Conservation (phyloP, 2,888 invertebrate genomes). For the Coelogynopora nodosa region DNA sequence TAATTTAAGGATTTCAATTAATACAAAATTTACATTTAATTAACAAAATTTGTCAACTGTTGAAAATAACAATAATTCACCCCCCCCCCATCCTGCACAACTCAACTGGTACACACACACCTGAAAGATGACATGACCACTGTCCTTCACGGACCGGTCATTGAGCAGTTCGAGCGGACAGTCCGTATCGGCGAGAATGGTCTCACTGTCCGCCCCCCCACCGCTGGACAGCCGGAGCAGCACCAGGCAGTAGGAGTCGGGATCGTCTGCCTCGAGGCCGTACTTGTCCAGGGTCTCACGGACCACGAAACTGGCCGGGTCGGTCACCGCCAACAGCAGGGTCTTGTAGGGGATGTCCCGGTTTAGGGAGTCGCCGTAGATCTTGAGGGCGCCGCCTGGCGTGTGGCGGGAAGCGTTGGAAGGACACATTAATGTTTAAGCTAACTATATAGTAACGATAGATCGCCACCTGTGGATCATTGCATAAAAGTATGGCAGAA, state of each 20-base stretch:
- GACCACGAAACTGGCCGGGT: constrained; percentile 82
- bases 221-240: constrained; percentile 67
- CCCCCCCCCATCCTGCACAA: too few relatives aligned
- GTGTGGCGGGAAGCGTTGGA: constrained; percentile 81
- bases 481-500: too few relatives aligned
- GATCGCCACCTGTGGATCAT: too few relatives aligned
- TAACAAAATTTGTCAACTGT: too few relatives aligned
- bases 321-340: constrained; percentile 79
- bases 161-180: constrained; percentile 72
- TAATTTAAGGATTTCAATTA: too few relatives aligned
- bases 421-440: too few relatives aligned
- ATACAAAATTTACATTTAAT: too few relatives aligned
- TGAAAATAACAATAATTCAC: too few relatives aligned
- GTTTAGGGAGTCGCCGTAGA: constrained; percentile 87
- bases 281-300: constrained; percentile 91
- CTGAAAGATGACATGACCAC: not conserved
- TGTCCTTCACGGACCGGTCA: not conserved
- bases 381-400: constrained; percentile 63
- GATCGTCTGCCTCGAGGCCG: constrained; percentile 79
- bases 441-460: too few relatives aligned
- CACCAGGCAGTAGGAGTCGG: constrained; percentile 82
- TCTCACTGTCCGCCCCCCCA: constrained; percentile 66
- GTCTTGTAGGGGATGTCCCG: constrained; percentile 94
- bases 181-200: constrained; percentile 91
- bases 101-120: too few relatives aligned